Percentiles rank a stretch among this genome's conserved stretches.
phyloP scores from a whole-genome alignment of 2,888 invertebrate species.

The Volucella inflata region DNA sequence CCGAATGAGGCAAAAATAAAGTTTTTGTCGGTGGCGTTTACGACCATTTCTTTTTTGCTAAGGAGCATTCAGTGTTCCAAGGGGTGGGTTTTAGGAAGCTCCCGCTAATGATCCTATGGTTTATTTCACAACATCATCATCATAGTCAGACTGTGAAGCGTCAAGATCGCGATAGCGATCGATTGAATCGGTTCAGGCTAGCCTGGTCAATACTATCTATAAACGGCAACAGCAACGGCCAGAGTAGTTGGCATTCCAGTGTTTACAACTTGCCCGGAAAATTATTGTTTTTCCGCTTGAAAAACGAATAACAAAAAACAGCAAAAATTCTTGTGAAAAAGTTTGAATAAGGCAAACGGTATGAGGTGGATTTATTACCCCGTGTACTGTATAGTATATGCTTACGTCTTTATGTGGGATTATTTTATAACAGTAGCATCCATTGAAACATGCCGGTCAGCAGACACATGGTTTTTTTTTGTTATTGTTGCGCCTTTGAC shows the following conservation, averaged over 20 bases:
- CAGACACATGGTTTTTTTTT: conserved; percentile 28
- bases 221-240: background rate
- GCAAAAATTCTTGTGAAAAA: conserved; percentile 12
- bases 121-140: conserved; percentile 60
- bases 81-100: background rate
- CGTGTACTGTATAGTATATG: background rate
- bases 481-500: background rate
- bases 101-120: conserved; percentile 6
- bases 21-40: background rate
- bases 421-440: conserved; percentile 46
- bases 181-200: conserved; percentile 24
- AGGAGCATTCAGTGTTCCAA: too few relatives aligned
- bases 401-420: conserved; percentile 26
- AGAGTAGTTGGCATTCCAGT: conserved; percentile 36
- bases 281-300: conserved; percentile 36
- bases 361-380: conserved; percentile 42
- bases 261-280: conserved; percentile 32
- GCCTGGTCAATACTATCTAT: background rate
- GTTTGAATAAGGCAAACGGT: conserved; percentile 17
- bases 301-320: conserved; percentile 23
- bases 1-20: conserved; percentile 41
- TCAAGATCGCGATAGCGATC: conserved; percentile 50
- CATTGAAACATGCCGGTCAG: background rate
- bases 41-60: background rate
- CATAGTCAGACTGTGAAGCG: conserved; percentile 51